These are phyloP conservation scores for Triplophysa bombifrons DNA, from an alignment of 2,797 vertebrate species.

Conservation along the genomic window DNA sequence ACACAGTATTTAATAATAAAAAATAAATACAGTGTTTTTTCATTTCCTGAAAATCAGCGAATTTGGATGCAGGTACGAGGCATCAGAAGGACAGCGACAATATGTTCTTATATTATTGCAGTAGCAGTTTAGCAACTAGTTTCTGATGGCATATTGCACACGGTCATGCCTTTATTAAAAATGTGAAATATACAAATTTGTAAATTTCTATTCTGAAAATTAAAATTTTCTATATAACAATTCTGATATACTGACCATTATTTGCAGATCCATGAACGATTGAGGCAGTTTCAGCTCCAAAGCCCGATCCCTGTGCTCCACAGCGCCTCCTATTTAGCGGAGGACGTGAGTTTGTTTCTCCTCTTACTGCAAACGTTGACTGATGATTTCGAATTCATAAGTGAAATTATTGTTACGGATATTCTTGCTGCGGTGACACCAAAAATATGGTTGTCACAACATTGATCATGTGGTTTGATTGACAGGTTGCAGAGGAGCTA, in stretches of 20 bases:
- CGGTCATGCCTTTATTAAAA: too few relatives aligned
- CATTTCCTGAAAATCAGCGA: too few relatives aligned
- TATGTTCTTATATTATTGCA: too few relatives aligned
- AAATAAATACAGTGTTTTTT: too few relatives aligned
- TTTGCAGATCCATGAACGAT: slow-evolving; percentile 90
- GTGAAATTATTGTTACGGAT: neutral
- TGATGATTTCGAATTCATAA: neutral
- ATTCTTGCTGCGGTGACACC: neutral
- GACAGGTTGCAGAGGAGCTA: slow-evolving; percentile 89
- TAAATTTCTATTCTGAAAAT: too few relatives aligned
- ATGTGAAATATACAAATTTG: too few relatives aligned
- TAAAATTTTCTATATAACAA: too few relatives aligned
- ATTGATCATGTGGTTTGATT: slow-evolving; percentile 27
- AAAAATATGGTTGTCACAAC: neutral
- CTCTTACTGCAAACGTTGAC: neutral
- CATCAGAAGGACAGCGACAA: too few relatives aligned
- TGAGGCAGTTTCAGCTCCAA: slow-evolving; percentile 88
- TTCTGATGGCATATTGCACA: too few relatives aligned
- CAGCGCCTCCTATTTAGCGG: slow-evolving; percentile 86
- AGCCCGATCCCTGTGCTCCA: slow-evolving; percentile 88
- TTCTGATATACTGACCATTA: slow-evolving; percentile 18
- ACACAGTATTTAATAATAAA: too few relatives aligned
- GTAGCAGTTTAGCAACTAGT: too few relatives aligned
- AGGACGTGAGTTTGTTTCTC: slow-evolving; percentile 82
- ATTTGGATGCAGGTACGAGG: too few relatives aligned